Conservation (phyloP, 2,113 vertebrate genomes). For the Elanoides forficatus region DNA sequence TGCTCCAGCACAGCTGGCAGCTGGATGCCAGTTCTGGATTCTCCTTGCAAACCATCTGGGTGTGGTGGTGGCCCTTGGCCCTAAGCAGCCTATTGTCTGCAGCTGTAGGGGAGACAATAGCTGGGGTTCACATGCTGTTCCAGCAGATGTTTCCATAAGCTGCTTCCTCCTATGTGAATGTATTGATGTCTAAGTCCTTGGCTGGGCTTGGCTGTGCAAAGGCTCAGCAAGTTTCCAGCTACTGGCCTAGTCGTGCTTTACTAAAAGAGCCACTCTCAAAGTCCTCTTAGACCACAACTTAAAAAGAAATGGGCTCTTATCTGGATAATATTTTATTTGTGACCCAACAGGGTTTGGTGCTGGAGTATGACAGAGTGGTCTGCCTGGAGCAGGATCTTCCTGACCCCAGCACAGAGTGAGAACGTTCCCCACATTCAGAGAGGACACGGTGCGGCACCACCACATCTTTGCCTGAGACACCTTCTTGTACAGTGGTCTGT, state of each 20-base stretch:
- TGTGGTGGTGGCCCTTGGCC: not conserved
- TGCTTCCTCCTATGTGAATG: not conserved
- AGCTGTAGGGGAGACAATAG: not conserved
- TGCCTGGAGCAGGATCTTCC: not conserved
- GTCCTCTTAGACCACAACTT: not conserved
- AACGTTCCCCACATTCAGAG: not conserved
- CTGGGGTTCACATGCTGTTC: not conserved
- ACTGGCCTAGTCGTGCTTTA: not conserved
- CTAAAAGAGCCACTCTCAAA: not conserved
- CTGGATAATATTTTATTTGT: not conserved
- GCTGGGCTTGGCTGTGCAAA: not conserved
- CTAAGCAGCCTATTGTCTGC: not conserved
- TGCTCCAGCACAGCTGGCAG: not conserved
- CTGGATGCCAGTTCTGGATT: not conserved
- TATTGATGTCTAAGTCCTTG: not conserved
- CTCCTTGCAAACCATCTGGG: not conserved
- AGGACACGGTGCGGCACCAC: rapidly evolving
- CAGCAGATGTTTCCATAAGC: not conserved
- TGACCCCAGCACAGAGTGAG: not conserved
- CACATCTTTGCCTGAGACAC: rapidly evolving
- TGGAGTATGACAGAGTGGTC: not conserved
- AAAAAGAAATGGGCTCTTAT: not conserved
- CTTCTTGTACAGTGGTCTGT: rapidly evolving
- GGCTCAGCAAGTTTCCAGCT: not conserved
- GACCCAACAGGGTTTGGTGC: not conserved